Conservation (phyloP, 1,140 invertebrate genomes). For the Phenacoccus solenopsis region DNA sequence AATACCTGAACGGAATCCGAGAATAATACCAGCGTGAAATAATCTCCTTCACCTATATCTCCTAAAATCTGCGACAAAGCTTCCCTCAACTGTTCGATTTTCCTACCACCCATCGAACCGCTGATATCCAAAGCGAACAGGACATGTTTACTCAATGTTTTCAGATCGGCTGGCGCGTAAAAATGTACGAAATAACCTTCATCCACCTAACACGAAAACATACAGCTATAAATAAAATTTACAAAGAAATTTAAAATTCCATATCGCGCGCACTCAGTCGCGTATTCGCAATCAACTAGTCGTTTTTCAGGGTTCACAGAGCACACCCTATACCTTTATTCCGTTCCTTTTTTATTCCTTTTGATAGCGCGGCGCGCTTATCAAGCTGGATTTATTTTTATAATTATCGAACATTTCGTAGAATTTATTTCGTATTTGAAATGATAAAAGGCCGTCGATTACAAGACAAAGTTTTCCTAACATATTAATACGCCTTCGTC, state of each 20-base stretch:
- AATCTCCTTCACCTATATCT: slow-evolving; percentile 45
- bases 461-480: neutral
- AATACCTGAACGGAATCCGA: slow-evolving; percentile 32
- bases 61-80: slow-evolving; percentile 52
- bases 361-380: neutral
- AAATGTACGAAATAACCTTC: slow-evolving; percentile 68
- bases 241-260: no score
- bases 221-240: neutral
- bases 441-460: neutral
- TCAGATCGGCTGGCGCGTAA: slow-evolving; percentile 46
- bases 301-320: no score
- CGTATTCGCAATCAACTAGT: no score
- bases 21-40: slow-evolving; percentile 53
- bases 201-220: slow-evolving; percentile 38
- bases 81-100: slow-evolving; percentile 47
- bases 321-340: no score
- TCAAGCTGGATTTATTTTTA: neutral
- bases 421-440: neutral
- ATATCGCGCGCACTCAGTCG: no score
- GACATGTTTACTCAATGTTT: slow-evolving; percentile 50
- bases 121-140: slow-evolving; percentile 58
- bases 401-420: neutral
- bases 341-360: neutral
- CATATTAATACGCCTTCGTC: neutral
- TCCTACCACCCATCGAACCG: slow-evolving; percentile 51